Conservation (phyloP, 2,797 vertebrate species). For the Gymnocypris eckloni region DNA sequence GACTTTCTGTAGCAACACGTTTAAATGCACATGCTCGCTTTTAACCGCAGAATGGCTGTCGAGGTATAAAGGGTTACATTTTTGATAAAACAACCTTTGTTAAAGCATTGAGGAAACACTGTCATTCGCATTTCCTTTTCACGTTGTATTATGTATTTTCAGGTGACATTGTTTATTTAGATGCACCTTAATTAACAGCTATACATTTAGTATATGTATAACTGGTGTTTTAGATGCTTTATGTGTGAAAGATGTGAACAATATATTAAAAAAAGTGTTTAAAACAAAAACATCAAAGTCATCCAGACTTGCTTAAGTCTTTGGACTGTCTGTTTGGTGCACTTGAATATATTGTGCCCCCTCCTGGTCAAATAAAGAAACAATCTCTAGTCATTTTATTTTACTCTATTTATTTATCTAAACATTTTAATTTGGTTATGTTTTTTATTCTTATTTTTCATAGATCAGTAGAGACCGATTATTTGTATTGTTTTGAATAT, state of each 20-base stretch:
- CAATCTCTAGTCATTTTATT: background rate
- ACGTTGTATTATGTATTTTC: background rate
- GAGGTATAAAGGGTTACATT: background rate
- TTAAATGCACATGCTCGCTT: background rate
- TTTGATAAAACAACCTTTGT: background rate
- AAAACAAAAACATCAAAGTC: too few species aligned
- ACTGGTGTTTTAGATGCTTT: background rate
- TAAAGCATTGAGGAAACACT: background rate
- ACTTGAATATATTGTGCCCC: background rate
- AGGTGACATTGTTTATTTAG: background rate
- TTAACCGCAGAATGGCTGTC: background rate
- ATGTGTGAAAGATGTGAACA: background rate
- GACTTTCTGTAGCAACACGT: background rate
- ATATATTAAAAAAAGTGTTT: too few species aligned
- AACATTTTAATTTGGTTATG: too few species aligned
- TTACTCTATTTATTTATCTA: too few species aligned
- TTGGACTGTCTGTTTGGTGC: background rate
- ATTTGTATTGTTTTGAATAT: too few species aligned
- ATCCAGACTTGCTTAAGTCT: background rate
- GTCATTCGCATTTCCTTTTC: background rate
- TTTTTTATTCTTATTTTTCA: too few species aligned
- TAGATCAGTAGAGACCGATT: too few species aligned
- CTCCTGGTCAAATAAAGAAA: background rate
- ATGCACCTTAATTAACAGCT: background rate
- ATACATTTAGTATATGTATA: background rate